A percentile compares a stretch with the other conserved stretches of the same genome.
Conservation (phyloP, 2,888 invertebrate genomes). For the Sesia bembeciformis region DNA sequence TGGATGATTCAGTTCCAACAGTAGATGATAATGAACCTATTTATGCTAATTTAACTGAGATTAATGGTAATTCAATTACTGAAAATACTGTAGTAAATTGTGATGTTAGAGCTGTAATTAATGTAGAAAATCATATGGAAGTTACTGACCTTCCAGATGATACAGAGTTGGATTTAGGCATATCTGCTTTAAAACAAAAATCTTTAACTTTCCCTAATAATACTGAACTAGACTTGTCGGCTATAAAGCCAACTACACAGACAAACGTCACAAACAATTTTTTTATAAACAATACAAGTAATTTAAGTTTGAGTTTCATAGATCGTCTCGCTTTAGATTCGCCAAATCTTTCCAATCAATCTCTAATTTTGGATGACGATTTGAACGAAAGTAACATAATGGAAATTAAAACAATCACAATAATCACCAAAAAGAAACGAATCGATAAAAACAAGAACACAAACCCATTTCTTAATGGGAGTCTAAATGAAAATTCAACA, state of each 20-base stretch:
- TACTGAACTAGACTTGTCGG: constrained; percentile 16
- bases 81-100: background rate
- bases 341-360: constrained; percentile 49
- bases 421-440: constrained; percentile 57
- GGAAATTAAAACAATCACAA: constrained; percentile 70
- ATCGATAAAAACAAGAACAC: constrained; percentile 41
- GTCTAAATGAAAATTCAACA: constrained; percentile 22
- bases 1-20: constrained; percentile 3
- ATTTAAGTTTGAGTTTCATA: constrained; percentile 60
- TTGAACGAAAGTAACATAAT: constrained; percentile 70
- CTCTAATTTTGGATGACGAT: constrained; percentile 61
- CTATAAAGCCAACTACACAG: constrained; percentile 39
- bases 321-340: constrained; percentile 59
- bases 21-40: constrained; percentile 26
- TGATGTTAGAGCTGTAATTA: background rate
- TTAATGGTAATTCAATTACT: constrained; percentile 1
- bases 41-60: constrained; percentile 36
- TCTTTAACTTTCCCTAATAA: constrained; percentile 17
- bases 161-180: constrained; percentile 31
- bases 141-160: constrained; percentile 3
- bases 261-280: constrained; percentile 49
- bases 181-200: constrained; percentile 47
- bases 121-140: background rate
- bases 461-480: constrained; percentile 51
- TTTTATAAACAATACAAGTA: constrained; percentile 46